Base-by-base conservation (phyloP, 92 coral and sea anemone genomes). In the Epizoanthus scotinus region DNA sequence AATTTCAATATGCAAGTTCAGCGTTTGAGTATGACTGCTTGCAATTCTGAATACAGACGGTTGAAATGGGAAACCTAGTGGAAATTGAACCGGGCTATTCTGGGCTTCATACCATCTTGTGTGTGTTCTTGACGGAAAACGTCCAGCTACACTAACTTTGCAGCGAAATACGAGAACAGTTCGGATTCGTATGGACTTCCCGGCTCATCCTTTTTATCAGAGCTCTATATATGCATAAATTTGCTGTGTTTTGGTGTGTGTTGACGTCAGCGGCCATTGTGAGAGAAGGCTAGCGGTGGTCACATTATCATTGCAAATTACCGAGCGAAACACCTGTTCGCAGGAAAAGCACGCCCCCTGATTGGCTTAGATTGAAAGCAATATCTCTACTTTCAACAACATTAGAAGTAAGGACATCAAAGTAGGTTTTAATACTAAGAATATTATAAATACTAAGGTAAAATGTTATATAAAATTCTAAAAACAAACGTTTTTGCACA, bases 181-280 rank as follows among this genome's bases (percentile, higher is more conserved):
- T 63, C 22, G 36, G 13, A 27, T 74, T 26, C 66, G 21, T 38
- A 36, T 68, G 24, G 80, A 68, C 56, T 54, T 36, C 81, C 59
- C 67, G 59, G 21, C 68, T 38, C 81, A 75, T 75, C 81, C 22
- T 75, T 75, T 60, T 75, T 66, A 75, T 75, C 68, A 58, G 14
- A 34, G 12, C 56, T 55, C 34, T 15, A 64, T 70, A 64, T 70
- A 78, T 84, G 87, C 90, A 87, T 87, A 87, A 83, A 83, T 87
- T 87, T 63, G 78, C 69, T 22, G 70, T 87, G 90, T 87, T 87
- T 77, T 83, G 70, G 73, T 73, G 80, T 24, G 67, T 24, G 63
- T 57, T 87, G 87, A 87, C 90, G 90, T 87, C 86, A 83, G 57
- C 2, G 34, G 9, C 70, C 77, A 83, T 87, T 87, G 90, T 78